phyloP scores from a whole-genome alignment of 2,888 invertebrate species.

The Campoplex capitator region DNA sequence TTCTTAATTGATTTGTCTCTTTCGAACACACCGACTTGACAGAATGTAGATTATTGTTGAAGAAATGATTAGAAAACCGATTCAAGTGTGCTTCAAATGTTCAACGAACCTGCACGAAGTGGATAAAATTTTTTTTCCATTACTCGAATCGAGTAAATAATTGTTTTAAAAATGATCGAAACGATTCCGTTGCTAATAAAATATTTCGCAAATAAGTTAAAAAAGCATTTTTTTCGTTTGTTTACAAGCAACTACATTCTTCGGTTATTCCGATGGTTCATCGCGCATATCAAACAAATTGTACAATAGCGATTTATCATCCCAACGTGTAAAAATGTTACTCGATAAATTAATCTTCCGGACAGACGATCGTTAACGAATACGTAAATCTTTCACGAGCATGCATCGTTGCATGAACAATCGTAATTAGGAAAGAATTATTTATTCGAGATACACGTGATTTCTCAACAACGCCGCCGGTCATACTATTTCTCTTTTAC shows the following conservation, averaged over 20 bases:
- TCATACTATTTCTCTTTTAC: background rate
- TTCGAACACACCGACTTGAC: background rate
- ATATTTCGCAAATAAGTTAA: background rate
- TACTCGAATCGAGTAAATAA: no score
- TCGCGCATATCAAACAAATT: conserved; percentile 25
- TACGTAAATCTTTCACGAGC: background rate
- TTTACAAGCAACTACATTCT: conserved; percentile 24
- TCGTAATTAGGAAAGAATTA: conserved; percentile 49
- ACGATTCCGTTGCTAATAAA: background rate
- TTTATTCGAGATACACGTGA: conserved; percentile 36
- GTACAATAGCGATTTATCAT: background rate
- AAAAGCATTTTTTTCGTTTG: no score
- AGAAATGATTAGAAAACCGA: background rate
- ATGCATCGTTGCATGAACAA: background rate
- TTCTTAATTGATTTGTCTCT: background rate
- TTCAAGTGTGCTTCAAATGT: no score
- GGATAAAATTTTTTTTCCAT: no score
- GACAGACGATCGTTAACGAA: background rate
- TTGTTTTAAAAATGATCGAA: no score
- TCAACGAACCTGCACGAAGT: no score
- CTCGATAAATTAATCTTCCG: background rate
- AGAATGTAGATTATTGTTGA: background rate
- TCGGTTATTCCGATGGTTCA: background rate
- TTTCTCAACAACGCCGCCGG: background rate
- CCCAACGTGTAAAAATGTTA: background rate